Percentiles rank a stretch among this genome's conserved stretches.
Evolutionary conservation across 2,797 vertebrate species (phyloP).

Genomic region (Gymnothorax reevesii): DNA sequence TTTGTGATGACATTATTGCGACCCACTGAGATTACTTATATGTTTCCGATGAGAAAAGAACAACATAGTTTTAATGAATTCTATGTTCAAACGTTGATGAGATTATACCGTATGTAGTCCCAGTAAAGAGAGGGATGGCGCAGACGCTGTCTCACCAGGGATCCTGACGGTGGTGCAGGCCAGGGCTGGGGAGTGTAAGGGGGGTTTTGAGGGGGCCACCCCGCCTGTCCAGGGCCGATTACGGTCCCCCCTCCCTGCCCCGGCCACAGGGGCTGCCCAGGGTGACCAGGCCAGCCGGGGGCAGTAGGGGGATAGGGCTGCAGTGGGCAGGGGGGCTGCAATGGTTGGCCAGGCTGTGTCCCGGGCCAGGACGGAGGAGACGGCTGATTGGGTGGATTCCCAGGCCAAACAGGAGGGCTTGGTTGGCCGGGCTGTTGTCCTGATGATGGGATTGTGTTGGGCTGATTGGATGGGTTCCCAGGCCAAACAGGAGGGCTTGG

Average conservation of each 20-base stretch:
- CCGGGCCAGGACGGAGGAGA: conserved; percentile 7
- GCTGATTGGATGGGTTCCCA: neutral
- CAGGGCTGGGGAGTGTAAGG: conserved; percentile 54
- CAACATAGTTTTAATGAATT: neutral
- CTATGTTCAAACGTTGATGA: neutral
- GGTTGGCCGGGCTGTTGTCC: conserved; percentile 18
- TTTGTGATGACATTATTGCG: neutral
- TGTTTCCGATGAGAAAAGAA: neutral
- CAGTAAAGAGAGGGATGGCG: neutral
- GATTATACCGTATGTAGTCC: neutral
- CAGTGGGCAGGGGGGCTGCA: neutral
- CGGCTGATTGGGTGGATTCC: neutral
- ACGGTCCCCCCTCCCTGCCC: neutral
- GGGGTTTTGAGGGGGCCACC: conserved; percentile 73
- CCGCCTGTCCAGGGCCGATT: conserved; percentile 45
- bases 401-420: conserved; percentile 8
- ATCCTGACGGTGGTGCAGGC: conserved; percentile 65
- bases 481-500: conserved; percentile 20
- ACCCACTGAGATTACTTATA: neutral
- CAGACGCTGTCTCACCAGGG: conserved; percentile 62
- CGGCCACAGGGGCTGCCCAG: conserved; percentile 58
- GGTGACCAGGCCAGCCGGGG: conserved; percentile 67
- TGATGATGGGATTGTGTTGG: conserved; percentile 12
- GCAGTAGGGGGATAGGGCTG: conserved; percentile 40
- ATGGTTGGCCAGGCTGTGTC: neutral